A percentile compares a stretch with the other conserved stretches of the same genome.
Evolutionary conservation across 1,140 invertebrate species (phyloP).

Genomic region (Campoletis sonorensis): DNA sequence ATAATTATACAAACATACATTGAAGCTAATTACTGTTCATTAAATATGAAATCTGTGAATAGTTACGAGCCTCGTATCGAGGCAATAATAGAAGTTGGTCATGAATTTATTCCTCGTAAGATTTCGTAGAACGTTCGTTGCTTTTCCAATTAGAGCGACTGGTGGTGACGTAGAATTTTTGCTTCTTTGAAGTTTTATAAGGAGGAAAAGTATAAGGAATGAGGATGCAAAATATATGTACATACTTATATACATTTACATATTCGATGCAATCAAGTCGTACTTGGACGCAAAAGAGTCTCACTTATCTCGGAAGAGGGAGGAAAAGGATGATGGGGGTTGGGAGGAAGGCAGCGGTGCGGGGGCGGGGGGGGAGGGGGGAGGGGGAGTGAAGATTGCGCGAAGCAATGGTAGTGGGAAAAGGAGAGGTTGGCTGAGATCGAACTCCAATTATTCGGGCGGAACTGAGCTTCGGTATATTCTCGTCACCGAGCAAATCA

Average conservation of each 20-base stretch:
- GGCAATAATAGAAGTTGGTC: conserved; percentile 51
- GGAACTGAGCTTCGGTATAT: conserved; percentile 60
- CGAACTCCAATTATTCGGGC: conserved; percentile 63
- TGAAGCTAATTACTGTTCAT: too few relatives aligned
- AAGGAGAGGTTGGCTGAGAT: conserved; percentile 33
- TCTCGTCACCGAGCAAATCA: conserved; percentile 57
- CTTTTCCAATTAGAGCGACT: not conserved
- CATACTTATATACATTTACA: conserved; percentile 1
- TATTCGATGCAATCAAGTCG: conserved; percentile 22
- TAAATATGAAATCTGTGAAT: not conserved
- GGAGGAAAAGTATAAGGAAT: not conserved
- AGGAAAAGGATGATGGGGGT: not conserved
- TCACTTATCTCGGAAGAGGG: conserved; percentile 35
- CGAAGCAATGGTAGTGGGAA: conserved; percentile 14
- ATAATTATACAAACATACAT: too few relatives aligned
- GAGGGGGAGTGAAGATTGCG: conserved; percentile 23
- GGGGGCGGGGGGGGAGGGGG: conserved; percentile 12
- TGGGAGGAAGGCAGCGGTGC: too few relatives aligned
- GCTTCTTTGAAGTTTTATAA: conserved; percentile 2
- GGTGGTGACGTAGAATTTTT: not conserved
- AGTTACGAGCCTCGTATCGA: not conserved
- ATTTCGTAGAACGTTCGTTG: not conserved
- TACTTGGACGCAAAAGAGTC: conserved; percentile 45
- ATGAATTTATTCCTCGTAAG: conserved; percentile 53
- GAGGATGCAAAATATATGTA: not conserved